These are phyloP conservation scores for Sericinus montela DNA, from an alignment of 2,888 invertebrate species.

Conservation along the genomic window DNA sequence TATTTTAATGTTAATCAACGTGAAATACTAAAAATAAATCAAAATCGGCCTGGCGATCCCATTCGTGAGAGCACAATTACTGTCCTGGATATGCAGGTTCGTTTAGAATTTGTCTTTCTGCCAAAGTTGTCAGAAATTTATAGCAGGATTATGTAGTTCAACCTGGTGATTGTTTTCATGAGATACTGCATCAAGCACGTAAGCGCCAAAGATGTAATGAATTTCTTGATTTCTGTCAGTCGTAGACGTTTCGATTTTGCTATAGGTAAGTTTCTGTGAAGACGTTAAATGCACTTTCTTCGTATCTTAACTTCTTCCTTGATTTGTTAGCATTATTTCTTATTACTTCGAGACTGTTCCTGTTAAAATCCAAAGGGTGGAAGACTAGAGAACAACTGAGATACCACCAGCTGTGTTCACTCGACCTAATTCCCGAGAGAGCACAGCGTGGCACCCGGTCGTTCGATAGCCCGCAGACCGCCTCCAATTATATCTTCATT, in stretches of 20 bases:
- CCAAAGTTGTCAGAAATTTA: background rate
- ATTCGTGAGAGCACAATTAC: background rate
- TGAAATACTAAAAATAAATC: background rate
- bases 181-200: background rate
- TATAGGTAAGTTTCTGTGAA: background rate
- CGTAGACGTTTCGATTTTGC: background rate
- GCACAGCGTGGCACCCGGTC: constrained; percentile 98
- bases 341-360: background rate
- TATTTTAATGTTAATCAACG: too few relatives aligned
- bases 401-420: constrained; percentile 99
- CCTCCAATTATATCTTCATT: constrained; percentile 8
- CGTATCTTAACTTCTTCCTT: background rate
- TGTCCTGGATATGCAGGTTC: constrained; percentile 1
- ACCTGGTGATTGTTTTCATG: background rate
- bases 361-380: constrained; percentile 24
- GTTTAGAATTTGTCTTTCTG: background rate
- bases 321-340: background rate
- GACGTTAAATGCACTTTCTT: too few relatives aligned
- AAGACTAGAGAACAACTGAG: constrained; percentile 88
- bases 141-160: background rate
- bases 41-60: background rate
- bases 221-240: background rate
- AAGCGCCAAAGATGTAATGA: background rate
- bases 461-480: constrained; percentile 75
- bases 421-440: constrained; percentile 88